Base-by-base conservation (phyloP, 2,797 vertebrate species). In the Calcarius lapponicus region DNA sequence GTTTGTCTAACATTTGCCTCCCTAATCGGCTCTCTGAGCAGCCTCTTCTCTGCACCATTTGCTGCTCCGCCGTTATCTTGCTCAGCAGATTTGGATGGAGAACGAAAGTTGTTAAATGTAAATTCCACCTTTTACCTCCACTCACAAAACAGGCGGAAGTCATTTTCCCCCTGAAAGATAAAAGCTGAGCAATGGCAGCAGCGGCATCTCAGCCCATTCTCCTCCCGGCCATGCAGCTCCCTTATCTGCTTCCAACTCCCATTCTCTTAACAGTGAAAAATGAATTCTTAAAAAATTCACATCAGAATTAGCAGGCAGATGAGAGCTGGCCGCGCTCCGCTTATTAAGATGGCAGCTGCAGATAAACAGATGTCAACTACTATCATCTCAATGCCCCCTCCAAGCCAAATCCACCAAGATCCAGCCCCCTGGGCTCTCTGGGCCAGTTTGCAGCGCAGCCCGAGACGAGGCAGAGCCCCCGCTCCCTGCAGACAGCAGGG, bases 91-190 rank as follows among this genome's bases (percentile, higher is more conserved):
- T 96, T 94, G 90, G 95, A 94, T 81, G 86, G 94, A 93, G 91
- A 96, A 96, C 54, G 83, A 91, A 96, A 95, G 94, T 93, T 97
- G 93, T 95, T 95, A 95, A 95, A 95, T 93, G 92, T 95, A 92
- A 96, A 94, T 94, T 96, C 90, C 95, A 97, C 93, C 95, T 96
- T 96, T 96, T 96, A 96, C 95, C 94, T 93, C 95, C 93, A 80
- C 90, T 95, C 92, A 79, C 92, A 89, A 84, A 80, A 86, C 89
- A 86, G 74, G 92, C 76, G 83, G 92, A 93, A 95, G 82, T 96
- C 86, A 89, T 93, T 91, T 94, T 92, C 90, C 92, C 84, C 67
- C 89, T 88, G 64, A 91, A 95, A 94, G 93, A 97, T 93, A 95
- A 97, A 96, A 95, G 96, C 96, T 92, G 91, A 93, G 92, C 88